These are phyloP conservation scores for Habrosyne pyritoides DNA, from an alignment of 2,888 invertebrate genomes.

Conservation along the genomic window DNA sequence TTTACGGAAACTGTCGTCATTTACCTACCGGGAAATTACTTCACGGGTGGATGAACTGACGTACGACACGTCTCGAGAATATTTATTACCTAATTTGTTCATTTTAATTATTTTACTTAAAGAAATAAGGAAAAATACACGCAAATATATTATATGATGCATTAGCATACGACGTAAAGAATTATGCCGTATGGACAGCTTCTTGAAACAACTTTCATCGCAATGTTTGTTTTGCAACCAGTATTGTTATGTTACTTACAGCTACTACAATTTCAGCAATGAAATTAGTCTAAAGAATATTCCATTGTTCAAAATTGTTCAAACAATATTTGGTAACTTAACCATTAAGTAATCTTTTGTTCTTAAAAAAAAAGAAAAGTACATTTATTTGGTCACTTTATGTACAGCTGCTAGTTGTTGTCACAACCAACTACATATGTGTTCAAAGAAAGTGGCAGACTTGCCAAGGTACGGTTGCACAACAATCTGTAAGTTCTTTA, in stretches of 20 bases:
- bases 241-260: neutral
- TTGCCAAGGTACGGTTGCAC: neutral
- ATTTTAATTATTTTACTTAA: neutral
- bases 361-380: neutral
- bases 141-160: neutral
- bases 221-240: neutral
- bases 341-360: neutral
- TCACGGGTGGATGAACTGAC: neutral
- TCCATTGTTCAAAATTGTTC: neutral
- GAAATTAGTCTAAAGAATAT: neutral
- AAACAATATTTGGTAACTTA: neutral
- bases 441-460: neutral
- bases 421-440: neutral
- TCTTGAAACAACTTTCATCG: neutral
- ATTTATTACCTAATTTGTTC: neutral
- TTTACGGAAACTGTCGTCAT: conserved; percentile 1
- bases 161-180: neutral
- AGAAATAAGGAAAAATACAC: neutral
- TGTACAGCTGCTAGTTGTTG: neutral
- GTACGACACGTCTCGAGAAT: neutral
- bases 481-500: neutral
- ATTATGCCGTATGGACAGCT: neutral
- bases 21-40: conserved; percentile 1
- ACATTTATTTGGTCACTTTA: neutral
- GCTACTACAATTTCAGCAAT: neutral